Evolutionary conservation across 2,797 vertebrate species (phyloP).

Genomic region (Onychomys leucogaster): DNA sequence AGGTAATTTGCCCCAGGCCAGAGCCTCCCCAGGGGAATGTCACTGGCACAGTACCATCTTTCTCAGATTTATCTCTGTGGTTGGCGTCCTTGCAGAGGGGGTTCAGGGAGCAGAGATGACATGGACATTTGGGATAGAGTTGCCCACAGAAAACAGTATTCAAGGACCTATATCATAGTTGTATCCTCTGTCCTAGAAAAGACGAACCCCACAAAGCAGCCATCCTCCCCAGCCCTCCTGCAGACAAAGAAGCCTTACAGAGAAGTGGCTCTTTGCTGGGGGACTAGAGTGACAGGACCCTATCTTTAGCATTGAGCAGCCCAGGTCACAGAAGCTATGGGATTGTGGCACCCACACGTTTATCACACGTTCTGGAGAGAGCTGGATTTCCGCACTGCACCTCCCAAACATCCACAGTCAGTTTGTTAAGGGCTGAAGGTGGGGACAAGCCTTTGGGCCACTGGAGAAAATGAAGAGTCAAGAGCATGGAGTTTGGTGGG

Average conservation of each 20-base stretch:
- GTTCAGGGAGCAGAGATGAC: too few relatives aligned
- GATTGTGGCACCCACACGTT: neutral
- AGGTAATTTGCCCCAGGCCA: slow-evolving; percentile 75
- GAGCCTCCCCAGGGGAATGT: slow-evolving; percentile 66
- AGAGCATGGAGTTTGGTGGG: neutral
- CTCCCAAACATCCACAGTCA: neutral
- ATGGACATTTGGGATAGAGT: neutral
- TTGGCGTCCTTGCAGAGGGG: neutral
- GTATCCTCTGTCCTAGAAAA: neutral
- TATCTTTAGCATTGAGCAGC: neutral
- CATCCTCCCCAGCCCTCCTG: neutral
- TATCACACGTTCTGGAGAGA: neutral
- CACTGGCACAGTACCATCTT: neutral
- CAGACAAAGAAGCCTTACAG: neutral
- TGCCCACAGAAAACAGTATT: neutral
- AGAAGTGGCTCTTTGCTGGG: neutral
- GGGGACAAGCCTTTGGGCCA: neutral
- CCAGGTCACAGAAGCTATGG: neutral
- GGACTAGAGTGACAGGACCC: neutral
- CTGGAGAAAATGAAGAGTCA: neutral
- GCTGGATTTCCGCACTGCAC: too few relatives aligned
- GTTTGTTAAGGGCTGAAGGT: neutral
- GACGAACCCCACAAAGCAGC: neutral
- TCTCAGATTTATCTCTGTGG: slow-evolving; percentile 19
- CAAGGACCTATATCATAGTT: neutral